A percentile compares a stretch with the other conserved stretches of the same genome.
Evolutionary conservation across 2,888 invertebrate species (phyloP).

Genomic region (Sympetrum striolatum): DNA sequence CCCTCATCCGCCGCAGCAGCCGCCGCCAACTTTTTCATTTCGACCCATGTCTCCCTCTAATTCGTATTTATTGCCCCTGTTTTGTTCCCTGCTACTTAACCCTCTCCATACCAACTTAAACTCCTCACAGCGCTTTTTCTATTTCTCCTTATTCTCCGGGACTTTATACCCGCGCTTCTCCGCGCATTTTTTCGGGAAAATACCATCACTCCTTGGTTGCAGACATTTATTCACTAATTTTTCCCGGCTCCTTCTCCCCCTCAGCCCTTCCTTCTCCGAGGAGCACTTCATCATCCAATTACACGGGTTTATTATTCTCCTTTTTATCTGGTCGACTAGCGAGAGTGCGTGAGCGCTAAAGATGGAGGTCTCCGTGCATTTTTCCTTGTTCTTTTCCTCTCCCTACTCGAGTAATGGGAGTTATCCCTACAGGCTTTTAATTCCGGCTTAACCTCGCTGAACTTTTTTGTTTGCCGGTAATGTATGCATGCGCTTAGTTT

Average conservation of each 20-base stretch:
- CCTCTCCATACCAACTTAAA: background rate
- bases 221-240: constrained; percentile 31
- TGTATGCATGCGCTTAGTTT: background rate
- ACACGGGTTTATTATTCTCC: constrained; percentile 31
- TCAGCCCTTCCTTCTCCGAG: background rate
- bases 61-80: constrained; percentile 42
- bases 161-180: background rate
- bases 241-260: background rate
- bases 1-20: background rate
- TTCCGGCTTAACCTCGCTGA: background rate
- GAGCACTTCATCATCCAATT: constrained; percentile 41
- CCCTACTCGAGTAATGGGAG: constrained; percentile 9
- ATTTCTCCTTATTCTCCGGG: background rate
- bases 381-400: constrained; percentile 3
- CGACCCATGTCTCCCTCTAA: constrained; percentile 25
- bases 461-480: background rate
- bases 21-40: constrained; percentile 38
- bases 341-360: background rate
- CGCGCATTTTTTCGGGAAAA: background rate
- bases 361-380: background rate
- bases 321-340: constrained; percentile 1
- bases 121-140: background rate
- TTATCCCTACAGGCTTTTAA: constrained; percentile 3
- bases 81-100: constrained; percentile 25
- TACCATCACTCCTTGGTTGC: constrained; percentile 19